phyloP scores from a whole-genome alignment of 2,113 vertebrate species.

The Empidonax traillii region DNA sequence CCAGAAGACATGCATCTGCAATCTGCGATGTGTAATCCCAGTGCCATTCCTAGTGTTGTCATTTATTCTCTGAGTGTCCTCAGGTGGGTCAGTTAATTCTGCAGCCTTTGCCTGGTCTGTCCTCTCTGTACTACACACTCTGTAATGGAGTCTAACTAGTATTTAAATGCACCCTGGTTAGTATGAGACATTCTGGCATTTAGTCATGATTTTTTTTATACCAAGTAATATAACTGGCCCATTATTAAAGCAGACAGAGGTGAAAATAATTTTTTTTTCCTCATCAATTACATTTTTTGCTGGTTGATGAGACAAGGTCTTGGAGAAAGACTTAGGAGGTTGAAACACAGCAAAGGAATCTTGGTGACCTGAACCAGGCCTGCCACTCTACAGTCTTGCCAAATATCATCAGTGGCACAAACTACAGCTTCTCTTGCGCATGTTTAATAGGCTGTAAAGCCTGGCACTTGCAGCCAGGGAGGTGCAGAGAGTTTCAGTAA shows the following conservation, averaged over 20 bases:
- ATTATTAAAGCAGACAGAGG: neutral
- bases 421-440: neutral
- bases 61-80: neutral
- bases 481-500: fast-evolving
- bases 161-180: neutral
- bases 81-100: neutral
- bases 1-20: neutral
- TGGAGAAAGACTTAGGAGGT: neutral
- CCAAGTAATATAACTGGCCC: neutral
- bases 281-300: neutral
- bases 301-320: neutral
- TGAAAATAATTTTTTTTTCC: neutral
- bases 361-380: neutral
- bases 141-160: neutral
- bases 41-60: neutral
- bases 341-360: neutral
- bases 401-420: neutral
- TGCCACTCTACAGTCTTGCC: neutral
- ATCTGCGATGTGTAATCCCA: neutral
- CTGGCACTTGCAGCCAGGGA: neutral
- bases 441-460: neutral
- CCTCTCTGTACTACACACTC: neutral
- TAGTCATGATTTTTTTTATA: neutral
- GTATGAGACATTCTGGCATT: neutral
- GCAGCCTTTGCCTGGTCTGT: neutral